Evolutionary conservation across 2,797 vertebrate species (phyloP).

Genomic region (Echiichthys vipera): DNA sequence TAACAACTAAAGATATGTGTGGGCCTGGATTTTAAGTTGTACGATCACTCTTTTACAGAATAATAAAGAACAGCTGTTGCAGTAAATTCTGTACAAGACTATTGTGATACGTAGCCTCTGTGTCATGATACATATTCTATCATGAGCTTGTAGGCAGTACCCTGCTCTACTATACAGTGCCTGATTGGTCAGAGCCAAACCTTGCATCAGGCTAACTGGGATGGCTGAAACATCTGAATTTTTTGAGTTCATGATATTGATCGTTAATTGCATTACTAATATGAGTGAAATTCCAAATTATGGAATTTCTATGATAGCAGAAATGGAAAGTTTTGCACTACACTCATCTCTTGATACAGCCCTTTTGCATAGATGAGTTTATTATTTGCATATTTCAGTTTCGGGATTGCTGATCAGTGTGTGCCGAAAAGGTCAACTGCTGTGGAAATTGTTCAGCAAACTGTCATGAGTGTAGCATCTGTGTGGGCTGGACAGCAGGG

Average conservation of each 20-base stretch:
- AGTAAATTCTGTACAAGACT: no score
- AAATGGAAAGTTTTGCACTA: background rate
- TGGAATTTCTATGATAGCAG: background rate
- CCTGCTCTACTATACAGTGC: no score
- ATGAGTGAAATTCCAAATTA: no score
- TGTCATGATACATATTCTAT: no score
- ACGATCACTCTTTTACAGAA: no score
- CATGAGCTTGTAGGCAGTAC: no score
- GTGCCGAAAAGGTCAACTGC: background rate
- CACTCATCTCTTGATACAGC: background rate
- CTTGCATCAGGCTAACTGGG: no score
- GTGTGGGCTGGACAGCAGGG: background rate
- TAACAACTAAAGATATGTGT: no score
- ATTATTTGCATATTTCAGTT: slow-evolving; percentile 44
- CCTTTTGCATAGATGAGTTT: slow-evolving; percentile 29
- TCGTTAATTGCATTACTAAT: background rate
- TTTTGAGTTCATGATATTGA: background rate
- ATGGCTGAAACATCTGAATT: background rate
- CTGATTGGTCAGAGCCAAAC: no score
- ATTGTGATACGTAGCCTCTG: no score
- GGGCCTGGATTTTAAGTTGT: no score
- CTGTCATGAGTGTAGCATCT: background rate
- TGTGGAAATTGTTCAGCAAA: slow-evolving; percentile 1
- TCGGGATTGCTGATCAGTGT: slow-evolving; percentile 7
- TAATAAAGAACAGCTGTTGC: no score